A percentile compares a stretch with the other conserved stretches of the same genome.
Evolutionary conservation across 1,140 invertebrate species (phyloP).

Genomic region (Catajapyx aquilonaris): DNA sequence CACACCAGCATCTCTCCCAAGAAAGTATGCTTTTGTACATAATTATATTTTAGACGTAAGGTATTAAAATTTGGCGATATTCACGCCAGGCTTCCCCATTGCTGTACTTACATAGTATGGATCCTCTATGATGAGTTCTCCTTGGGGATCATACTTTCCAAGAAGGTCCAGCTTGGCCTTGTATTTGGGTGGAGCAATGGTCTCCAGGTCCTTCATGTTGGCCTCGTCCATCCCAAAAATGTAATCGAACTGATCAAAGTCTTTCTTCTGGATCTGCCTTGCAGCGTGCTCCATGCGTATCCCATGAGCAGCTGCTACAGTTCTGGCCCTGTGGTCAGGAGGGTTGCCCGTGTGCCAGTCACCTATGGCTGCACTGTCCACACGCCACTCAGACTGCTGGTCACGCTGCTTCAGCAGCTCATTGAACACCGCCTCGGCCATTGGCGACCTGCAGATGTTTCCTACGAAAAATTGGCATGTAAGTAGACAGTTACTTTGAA

Average conservation of each 20-base stretch:
- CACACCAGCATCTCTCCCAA: too few relatives aligned
- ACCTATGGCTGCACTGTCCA: slow-evolving; percentile 72
- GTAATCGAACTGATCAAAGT: slow-evolving; percentile 58
- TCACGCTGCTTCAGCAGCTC: slow-evolving; percentile 40
- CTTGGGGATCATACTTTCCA: slow-evolving; percentile 58
- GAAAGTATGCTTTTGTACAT: too few relatives aligned
- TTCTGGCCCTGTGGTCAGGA: slow-evolving; percentile 53
- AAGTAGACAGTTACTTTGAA: not conserved
- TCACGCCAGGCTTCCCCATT: too few relatives aligned
- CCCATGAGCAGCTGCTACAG: slow-evolving; percentile 44
- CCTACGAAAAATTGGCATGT: slow-evolving; percentile 22
- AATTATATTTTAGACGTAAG: too few relatives aligned
- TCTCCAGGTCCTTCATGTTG: slow-evolving; percentile 47
- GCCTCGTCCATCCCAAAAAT: slow-evolving; percentile 81
- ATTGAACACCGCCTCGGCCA: slow-evolving; percentile 74
- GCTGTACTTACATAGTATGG: slow-evolving; percentile 49
- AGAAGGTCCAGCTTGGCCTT: slow-evolving; percentile 53
- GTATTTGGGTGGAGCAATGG: slow-evolving; percentile 29
- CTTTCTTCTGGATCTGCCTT: slow-evolving; percentile 37
- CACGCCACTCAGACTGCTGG: slow-evolving; percentile 42
- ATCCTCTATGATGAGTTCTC: slow-evolving; percentile 58
- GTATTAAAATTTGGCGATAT: too few relatives aligned
- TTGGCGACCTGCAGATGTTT: slow-evolving; percentile 88
- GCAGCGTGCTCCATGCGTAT: slow-evolving; percentile 51
- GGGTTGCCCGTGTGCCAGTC: slow-evolving; percentile 61